phyloP scores from a whole-genome alignment of 2,797 vertebrate species.

The Paratrypauchen microcephalus region DNA sequence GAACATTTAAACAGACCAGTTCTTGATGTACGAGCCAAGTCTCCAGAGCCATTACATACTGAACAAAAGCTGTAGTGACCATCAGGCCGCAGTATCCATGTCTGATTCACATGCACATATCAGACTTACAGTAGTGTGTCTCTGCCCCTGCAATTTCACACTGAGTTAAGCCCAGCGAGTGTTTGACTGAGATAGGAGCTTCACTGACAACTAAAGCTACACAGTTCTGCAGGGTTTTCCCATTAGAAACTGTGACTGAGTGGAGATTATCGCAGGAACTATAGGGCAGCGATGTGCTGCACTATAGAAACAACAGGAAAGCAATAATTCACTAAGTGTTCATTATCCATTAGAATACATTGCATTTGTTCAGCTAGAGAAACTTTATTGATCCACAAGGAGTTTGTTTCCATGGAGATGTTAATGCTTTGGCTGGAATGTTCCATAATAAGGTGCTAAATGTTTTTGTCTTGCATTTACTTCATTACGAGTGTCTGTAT shows the following conservation, averaged over 20 bases:
- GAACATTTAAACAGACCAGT: no score
- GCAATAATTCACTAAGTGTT: neutral
- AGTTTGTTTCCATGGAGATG: no score
- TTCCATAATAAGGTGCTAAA: no score
- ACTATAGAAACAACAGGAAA: neutral
- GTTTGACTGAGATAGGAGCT: slow-evolving; percentile 43
- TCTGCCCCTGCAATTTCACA: slow-evolving; percentile 56
- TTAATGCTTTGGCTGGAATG: no score
- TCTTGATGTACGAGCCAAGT: neutral
- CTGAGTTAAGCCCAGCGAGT: slow-evolving; percentile 54
- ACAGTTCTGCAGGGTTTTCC: slow-evolving; percentile 13
- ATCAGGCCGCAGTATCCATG: slow-evolving; percentile 28
- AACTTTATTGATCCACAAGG: no score
- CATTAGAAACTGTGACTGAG: slow-evolving; percentile 9
- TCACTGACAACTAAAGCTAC: slow-evolving; percentile 46
- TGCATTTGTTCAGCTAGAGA: no score
- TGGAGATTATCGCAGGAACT: neutral
- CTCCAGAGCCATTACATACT: neutral
- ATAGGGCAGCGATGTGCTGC: no score
- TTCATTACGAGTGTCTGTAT: no score
- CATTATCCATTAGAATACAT: no score
- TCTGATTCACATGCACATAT: slow-evolving; percentile 9
- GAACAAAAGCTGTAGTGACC: slow-evolving; percentile 14
- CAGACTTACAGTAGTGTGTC: slow-evolving; percentile 12
- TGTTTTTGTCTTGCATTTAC: no score